Base-by-base conservation (phyloP, 2,797 vertebrate species). In the Pipistrellus pygmaeus region DNA sequence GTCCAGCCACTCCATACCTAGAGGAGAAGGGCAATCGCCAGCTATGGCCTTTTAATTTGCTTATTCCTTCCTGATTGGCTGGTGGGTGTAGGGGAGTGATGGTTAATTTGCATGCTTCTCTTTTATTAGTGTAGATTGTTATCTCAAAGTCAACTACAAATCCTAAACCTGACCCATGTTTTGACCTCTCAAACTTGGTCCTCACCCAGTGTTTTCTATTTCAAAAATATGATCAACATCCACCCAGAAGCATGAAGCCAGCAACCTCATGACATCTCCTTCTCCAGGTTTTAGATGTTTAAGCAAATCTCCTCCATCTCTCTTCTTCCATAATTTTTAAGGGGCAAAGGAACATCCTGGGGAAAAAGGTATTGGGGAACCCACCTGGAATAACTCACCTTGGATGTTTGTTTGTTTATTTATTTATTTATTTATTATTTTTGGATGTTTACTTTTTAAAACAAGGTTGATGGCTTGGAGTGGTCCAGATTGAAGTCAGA, bases 261-360 rank as follows among this genome's bases (percentile, higher is more conserved):
- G 38, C 38, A 41, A 41, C 38, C 38, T 41, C 38, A 41, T 41
- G 38, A 41, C 21, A 51, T n/a, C 78, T 51, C 23, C 30, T 48
- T 90, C 27, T 93, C 15, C 48, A 75, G 57, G 66, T 69, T 92
- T 93, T 87, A 76, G 57, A 73, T 93, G 66, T 68, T 38, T 85
- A 85, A 57, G 8, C 7, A 81, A 85, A 80, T 27, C 48, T 94
- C 64, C 44, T 41, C 38, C 38, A 51, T n/a, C 62, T 77, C 3
- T 78, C 32, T 32, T 53, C 6, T 14, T 55, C 82, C n/a, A 60
- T 46, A 10, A 62, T 72, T 92, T 92, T 85, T 48, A 84, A 92
- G 60, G 23, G 30, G 48, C 25, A 72, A 27, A 85, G 41, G 38
- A 93, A 32, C 12, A 21, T n/a, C 3, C 25, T 64, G 20, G 30